A percentile compares a stretch with the other conserved stretches of the same genome.
Evolutionary conservation across 2,888 invertebrate species (phyloP).

Genomic region (Synergus gifuensis): DNA sequence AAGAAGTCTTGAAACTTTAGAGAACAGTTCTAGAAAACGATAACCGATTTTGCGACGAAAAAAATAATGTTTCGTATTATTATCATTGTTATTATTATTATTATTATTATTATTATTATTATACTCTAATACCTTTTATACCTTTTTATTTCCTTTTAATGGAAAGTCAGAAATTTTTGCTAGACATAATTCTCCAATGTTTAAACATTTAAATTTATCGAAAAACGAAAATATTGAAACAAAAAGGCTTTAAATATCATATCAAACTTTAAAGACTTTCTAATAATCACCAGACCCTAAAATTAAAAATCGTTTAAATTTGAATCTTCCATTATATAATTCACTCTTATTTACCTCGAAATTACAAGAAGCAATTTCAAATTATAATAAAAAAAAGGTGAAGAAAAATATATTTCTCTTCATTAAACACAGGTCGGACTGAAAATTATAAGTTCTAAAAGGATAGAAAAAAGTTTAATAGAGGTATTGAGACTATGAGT

Average conservation of each 20-base stretch:
- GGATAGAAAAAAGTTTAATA: neutral
- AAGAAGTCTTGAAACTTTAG: too few relatives aligned
- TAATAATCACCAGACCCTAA: neutral
- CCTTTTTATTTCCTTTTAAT: too few relatives aligned
- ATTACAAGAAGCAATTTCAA: neutral
- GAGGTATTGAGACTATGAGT: neutral
- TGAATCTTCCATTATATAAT: neutral
- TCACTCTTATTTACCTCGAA: neutral
- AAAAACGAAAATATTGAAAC: neutral
- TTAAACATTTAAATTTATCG: neutral
- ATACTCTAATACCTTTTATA: too few relatives aligned
- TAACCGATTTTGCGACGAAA: too few relatives aligned
- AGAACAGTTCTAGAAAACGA: too few relatives aligned
- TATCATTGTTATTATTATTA: too few relatives aligned
- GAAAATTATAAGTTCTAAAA: constrained; percentile 2
- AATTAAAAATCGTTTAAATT: neutral
- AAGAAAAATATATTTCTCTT: neutral
- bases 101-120: too few relatives aligned
- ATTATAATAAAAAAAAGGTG: neutral
- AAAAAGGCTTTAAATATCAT: neutral
- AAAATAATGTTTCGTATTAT: too few relatives aligned
- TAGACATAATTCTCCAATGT: too few relatives aligned
- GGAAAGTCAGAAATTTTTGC: too few relatives aligned
- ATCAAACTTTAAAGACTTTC: neutral
- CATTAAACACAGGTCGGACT: neutral